Evolutionary conservation across 2,113 vertebrate genomes (phyloP).

Genomic region (Pedetes capensis): DNA sequence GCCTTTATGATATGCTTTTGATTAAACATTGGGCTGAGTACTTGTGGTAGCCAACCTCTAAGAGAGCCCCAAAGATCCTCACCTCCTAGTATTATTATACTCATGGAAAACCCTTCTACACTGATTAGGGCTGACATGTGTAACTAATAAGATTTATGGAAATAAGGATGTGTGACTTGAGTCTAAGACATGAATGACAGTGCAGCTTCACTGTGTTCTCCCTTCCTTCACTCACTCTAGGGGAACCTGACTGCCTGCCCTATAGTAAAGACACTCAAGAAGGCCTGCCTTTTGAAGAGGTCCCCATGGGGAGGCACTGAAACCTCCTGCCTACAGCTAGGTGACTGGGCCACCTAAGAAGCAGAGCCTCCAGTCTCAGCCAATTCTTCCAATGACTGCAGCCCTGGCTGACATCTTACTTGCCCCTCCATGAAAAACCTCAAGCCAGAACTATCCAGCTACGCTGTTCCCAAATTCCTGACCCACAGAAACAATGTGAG

Average conservation of each 20-base stretch:
- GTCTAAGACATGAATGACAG: background rate
- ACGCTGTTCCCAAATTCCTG: background rate
- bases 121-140: background rate
- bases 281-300: background rate
- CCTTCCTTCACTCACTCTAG: background rate
- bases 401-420: background rate
- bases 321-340: background rate
- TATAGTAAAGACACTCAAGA: background rate
- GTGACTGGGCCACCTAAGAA: background rate
- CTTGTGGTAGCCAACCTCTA: background rate
- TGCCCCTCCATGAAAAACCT: background rate
- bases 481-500: background rate
- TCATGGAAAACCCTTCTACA: background rate
- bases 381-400: background rate
- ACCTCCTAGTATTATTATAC: background rate
- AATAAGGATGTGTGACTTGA: background rate
- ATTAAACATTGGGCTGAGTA: background rate
- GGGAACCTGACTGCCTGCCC: background rate
- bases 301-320: background rate
- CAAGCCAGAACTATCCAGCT: background rate
- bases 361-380: background rate
- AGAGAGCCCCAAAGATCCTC: background rate
- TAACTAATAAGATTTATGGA: slow-evolving; percentile 44
- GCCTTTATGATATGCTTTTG: background rate
- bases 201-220: background rate